A percentile compares a stretch with the other conserved stretches of the same genome.
phyloP scores from a whole-genome alignment of 2,888 invertebrate species.

The Desoria tigrina region DNA sequence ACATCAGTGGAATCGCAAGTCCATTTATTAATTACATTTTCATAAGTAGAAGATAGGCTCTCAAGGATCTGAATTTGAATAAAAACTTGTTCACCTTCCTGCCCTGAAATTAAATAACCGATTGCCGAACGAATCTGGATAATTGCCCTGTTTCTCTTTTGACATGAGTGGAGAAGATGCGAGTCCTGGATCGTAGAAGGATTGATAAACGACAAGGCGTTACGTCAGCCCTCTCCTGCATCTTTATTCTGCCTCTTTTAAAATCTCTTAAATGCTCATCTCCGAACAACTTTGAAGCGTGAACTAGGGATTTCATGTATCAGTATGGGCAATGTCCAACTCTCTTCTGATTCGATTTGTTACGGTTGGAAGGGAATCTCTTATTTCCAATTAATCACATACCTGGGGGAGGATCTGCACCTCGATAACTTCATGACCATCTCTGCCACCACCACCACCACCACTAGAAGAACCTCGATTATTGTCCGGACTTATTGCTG shows the following conservation, averaged over 20 bases:
- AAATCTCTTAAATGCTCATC: too few species aligned
- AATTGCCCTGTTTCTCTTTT: slow-evolving; percentile 7
- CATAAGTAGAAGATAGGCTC: neutral
- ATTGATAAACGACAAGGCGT: slow-evolving; percentile 10
- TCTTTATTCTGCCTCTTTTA: too few species aligned
- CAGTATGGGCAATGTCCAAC: neutral
- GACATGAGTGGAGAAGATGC: slow-evolving; percentile 2
- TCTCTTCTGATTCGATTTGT: slow-evolving; percentile 2
- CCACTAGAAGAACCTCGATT: slow-evolving; percentile 36
- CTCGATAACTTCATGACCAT: slow-evolving; percentile 82
- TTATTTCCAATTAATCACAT: slow-evolving; percentile 23
- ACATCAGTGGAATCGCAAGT: neutral
- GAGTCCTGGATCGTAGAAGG: neutral
- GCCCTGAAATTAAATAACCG: slow-evolving; percentile 17
- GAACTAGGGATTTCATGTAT: too few species aligned
- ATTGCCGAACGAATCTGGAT: slow-evolving; percentile 8
- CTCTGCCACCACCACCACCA: slow-evolving; percentile 31
- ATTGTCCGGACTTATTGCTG: slow-evolving; percentile 42
- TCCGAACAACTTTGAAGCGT: too few species aligned
- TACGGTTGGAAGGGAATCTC: slow-evolving; percentile 10
- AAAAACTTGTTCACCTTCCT: slow-evolving; percentile 20
- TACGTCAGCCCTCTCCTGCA: too few species aligned
- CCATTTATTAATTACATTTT: slow-evolving; percentile 2
- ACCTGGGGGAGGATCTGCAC: slow-evolving; percentile 83
- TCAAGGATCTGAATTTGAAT: neutral